A percentile compares a stretch with the other conserved stretches of the same genome.
These are phyloP conservation scores for Thereva unica DNA, from an alignment of 2,888 invertebrate species.

Conservation along the genomic window DNA sequence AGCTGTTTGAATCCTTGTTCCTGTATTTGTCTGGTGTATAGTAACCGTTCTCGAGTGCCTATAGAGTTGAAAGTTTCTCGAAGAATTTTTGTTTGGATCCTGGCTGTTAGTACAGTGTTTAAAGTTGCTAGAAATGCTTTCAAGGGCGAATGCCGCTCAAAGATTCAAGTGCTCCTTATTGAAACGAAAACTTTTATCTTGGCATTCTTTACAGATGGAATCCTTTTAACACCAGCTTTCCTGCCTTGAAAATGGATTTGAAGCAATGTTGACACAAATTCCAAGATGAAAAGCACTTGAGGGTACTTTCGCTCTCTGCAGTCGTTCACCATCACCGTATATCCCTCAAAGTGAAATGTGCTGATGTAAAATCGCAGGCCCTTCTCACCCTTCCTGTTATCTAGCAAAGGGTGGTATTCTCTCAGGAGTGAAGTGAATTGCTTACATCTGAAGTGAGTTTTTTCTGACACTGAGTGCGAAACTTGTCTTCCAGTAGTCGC, in stretches of 20 bases:
- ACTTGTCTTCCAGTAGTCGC: too few relatives aligned
- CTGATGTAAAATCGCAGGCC: slow-evolving; percentile 23
- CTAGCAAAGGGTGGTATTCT: too few relatives aligned
- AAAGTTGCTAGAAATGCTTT: slow-evolving; percentile 8
- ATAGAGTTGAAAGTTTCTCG: not conserved
- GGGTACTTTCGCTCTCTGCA: slow-evolving; percentile 17
- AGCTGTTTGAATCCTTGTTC: too few relatives aligned
- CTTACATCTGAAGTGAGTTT: too few relatives aligned
- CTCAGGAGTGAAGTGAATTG: too few relatives aligned
- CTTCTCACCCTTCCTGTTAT: slow-evolving; percentile 14
- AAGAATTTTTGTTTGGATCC: not conserved
- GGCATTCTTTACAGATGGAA: slow-evolving; percentile 21
- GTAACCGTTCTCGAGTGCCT: too few relatives aligned
- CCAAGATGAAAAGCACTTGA: slow-evolving; percentile 24
- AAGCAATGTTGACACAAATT: slow-evolving; percentile 25
- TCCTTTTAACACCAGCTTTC: slow-evolving; percentile 15
- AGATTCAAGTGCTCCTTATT: slow-evolving; percentile 20
- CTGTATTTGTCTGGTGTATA: too few relatives aligned
- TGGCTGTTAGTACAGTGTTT: not conserved
- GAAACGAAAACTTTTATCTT: slow-evolving; percentile 22
- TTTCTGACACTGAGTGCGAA: too few relatives aligned
- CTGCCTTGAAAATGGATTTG: slow-evolving; percentile 20
- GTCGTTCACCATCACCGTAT: not conserved
- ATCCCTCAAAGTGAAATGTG: slow-evolving; percentile 16
- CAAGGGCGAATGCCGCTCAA: slow-evolving; percentile 16